Evolutionary conservation across 2,888 invertebrate genomes (phyloP).

Genomic region (Hydroisotoma schaefferi): DNA sequence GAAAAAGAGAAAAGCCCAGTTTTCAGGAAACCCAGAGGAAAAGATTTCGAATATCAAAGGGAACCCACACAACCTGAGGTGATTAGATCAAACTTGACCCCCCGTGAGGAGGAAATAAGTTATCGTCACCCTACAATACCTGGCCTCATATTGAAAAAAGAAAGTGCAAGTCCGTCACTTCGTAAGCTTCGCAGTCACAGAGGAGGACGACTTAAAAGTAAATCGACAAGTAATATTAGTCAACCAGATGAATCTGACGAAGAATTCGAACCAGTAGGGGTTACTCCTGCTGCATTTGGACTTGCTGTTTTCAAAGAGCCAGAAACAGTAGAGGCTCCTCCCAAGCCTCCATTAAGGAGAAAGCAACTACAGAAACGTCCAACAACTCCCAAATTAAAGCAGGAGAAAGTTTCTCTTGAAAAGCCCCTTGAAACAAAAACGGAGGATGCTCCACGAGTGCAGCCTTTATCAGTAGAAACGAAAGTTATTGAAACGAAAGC

Average conservation of each 20-base stretch:
- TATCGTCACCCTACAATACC: conserved; percentile 45
- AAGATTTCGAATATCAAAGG: too few species aligned
- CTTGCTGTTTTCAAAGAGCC: neutral
- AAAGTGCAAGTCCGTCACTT: conserved; percentile 13
- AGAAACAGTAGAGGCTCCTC: neutral
- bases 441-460: neutral
- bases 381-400: neutral
- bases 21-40: too few species aligned
- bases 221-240: conserved; percentile 21
- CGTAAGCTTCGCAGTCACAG: conserved; percentile 27
- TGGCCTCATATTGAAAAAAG: conserved; percentile 42
- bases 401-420: neutral
- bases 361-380: neutral
- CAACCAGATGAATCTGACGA: conserved; percentile 26
- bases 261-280: conserved; percentile 5
- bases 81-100: too few species aligned
- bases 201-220: conserved; percentile 36
- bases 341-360: neutral
- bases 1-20: too few species aligned
- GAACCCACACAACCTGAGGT: too few species aligned
- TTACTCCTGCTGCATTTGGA: neutral
- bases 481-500: neutral
- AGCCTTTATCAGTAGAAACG: neutral
- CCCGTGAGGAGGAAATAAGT: neutral
- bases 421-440: neutral